Evolutionary conservation across 2,113 vertebrate species (phyloP), one percentile per base, ranked within the genome.

Genomic region (Nyctereutes procyonoides): DNA sequence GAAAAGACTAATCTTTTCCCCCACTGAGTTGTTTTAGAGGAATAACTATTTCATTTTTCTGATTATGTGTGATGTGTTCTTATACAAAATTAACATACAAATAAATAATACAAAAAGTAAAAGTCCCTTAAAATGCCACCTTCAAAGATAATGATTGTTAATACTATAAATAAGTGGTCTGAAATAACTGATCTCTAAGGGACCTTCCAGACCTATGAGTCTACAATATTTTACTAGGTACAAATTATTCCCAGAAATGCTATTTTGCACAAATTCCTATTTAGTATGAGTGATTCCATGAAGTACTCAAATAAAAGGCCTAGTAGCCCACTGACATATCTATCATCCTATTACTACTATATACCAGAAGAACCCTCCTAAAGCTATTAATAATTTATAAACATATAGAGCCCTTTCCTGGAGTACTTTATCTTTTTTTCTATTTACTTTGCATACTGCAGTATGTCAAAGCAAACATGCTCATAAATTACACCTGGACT

Each of bases 41-140:
- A 79, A 90, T 79, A 85, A 79, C 16, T 22, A 48, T 20, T 88
- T 86, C 79, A 95, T 67, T 91, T 79, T 60, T 90, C 51, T 83
- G 30, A 82, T 71, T 92, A 87, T 86, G 13, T 69, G 1, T 85
- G 15, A n/a, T 94, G n/a, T 51, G 16, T 94, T 89, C 56, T 56
- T 90, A 71, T 86, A 60, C 69, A 38, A 95, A 71, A 26, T 63
- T 88, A 84, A 63, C 65, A 73, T 56, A 74, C 67, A 77, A 28
- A 76, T 51, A 90, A 69, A 48, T 88, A 95, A 87, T 65, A 62
- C 43, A 84, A 96, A 93, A 83, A 43, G 63, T 28, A 48, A 81
- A 86, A 93, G 53, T 56, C 14, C 15, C 8, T 93, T 85, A 85
- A 56, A 48, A 71, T 43, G 9, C n/a, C 12, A 35, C 86, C 43